A percentile compares a stretch with the other conserved stretches of the same genome.
phyloP scores from a whole-genome alignment of 2,888 invertebrate species.

The Platyscelio sp. region DNA sequence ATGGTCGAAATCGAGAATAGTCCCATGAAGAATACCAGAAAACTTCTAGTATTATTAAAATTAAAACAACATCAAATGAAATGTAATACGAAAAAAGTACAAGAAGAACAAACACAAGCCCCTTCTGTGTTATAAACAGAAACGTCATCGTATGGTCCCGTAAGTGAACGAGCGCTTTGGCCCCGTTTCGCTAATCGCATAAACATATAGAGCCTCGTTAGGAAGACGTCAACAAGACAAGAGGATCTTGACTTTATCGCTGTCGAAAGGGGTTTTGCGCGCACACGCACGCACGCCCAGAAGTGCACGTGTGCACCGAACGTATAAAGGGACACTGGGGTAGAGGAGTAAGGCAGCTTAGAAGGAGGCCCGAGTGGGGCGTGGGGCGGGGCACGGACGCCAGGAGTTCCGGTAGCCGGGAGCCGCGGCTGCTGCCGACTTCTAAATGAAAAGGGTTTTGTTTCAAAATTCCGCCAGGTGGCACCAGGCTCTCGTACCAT shows the following conservation, averaged over 20 bases:
- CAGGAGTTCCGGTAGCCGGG: conserved; percentile 36
- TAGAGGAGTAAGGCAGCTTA: neutral
- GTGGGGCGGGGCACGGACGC: conserved; percentile 6
- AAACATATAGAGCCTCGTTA: conserved; percentile 61
- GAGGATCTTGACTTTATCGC: too few relatives aligned
- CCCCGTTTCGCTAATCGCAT: conserved; percentile 62
- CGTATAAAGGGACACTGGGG: neutral
- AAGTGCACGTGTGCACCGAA: conserved; percentile 21
- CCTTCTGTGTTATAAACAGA: conserved; percentile 37
- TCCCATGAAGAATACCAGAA: conserved; percentile 42
- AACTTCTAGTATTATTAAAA: conserved; percentile 32
- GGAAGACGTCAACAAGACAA: too few relatives aligned
- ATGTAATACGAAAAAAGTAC: conserved; percentile 37
- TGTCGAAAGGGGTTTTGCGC: too few relatives aligned
- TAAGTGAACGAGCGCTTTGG: conserved; percentile 53
- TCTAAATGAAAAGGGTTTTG: conserved; percentile 31
- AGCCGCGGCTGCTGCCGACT: conserved; percentile 40
- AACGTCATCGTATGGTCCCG: conserved; percentile 24
- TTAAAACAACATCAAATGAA: conserved; percentile 39
- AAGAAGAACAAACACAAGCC: conserved; percentile 19
- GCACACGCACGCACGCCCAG: too few relatives aligned
- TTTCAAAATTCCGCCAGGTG: neutral
- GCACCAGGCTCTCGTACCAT: neutral
- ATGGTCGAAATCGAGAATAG: too few relatives aligned
- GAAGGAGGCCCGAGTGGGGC: neutral